Percentiles rank a stretch among this genome's conserved stretches.
These are phyloP conservation scores for Falco naumanni DNA, from an alignment of 2,797 vertebrate genomes.

Conservation along the genomic window DNA sequence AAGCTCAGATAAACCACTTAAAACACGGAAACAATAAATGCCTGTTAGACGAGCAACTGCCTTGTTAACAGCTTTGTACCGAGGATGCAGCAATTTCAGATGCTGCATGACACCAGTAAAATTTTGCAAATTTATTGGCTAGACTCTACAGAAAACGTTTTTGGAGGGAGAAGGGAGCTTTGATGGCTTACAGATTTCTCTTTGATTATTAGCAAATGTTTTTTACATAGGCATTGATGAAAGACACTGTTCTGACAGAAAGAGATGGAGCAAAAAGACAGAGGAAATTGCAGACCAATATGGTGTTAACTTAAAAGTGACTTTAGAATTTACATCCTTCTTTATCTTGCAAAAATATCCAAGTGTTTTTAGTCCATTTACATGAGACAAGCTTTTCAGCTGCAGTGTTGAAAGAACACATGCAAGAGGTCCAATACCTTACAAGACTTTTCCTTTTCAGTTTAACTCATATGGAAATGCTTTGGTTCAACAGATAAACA, in stretches of 20 bases:
- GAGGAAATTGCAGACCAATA: background rate
- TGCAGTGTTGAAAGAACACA: background rate
- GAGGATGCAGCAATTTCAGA: background rate
- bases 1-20: background rate
- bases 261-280: background rate
- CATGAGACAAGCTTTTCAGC: background rate
- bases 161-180: background rate
- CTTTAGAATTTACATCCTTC: background rate
- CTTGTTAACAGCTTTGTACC: background rate
- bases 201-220: background rate
- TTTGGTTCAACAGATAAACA: background rate
- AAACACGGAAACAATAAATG: background rate
- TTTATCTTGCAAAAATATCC: background rate
- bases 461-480: background rate
- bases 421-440: background rate
- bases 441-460: background rate
- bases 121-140: background rate
- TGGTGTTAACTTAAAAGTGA: background rate
- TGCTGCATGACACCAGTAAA: background rate
- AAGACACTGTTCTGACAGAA: background rate
- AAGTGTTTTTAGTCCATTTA: background rate
- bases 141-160: background rate
- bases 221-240: background rate
- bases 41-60: background rate
- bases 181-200: background rate